A percentile compares a stretch with the other conserved stretches of the same genome.
Evolutionary conservation across 2,888 invertebrate species (phyloP).

Genomic region (Lithophane semibrunnea): DNA sequence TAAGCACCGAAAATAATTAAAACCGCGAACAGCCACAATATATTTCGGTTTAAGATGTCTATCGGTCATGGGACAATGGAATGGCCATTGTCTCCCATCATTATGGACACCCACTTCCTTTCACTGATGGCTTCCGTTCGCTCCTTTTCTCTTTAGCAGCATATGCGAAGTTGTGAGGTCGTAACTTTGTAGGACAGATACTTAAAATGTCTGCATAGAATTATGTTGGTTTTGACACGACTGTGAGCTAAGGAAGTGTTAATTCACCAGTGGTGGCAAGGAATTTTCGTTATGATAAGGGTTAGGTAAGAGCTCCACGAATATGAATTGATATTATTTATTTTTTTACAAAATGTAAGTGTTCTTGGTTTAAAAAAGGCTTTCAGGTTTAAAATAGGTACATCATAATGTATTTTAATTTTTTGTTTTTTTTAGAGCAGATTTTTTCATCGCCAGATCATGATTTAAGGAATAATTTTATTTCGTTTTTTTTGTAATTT

Average conservation of each 20-base stretch:
- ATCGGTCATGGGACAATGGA: conserved; percentile 54
- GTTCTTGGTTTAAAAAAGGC: neutral
- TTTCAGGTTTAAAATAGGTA: neutral
- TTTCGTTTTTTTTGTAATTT: neutral
- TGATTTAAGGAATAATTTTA: too few relatives aligned
- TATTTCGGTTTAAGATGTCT: conserved; percentile 53
- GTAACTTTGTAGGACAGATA: conserved; percentile 26
- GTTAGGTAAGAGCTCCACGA: neutral
- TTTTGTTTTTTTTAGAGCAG: neutral
- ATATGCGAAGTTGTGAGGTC: conserved; percentile 42
- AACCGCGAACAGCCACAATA: conserved; percentile 32
- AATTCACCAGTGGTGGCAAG: neutral
- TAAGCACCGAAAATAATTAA: conserved; percentile 40
- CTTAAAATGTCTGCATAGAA: conserved; percentile 18
- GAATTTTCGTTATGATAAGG: too few relatives aligned
- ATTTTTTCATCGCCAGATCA: too few relatives aligned
- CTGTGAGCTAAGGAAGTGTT: neutral
- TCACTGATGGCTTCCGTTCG: conserved; percentile 55
- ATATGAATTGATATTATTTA: neutral
- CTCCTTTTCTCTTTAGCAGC: conserved; percentile 52
- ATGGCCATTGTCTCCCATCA: conserved; percentile 52
- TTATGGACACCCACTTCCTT: conserved; percentile 56
- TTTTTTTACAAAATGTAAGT: too few relatives aligned
- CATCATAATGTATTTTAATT: too few relatives aligned
- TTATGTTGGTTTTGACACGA: neutral